Evolutionary conservation across 2,113 vertebrate genomes (phyloP), one percentile per base, ranked within the genome.

Genomic region (Pelecanoides urinatrix): DNA sequence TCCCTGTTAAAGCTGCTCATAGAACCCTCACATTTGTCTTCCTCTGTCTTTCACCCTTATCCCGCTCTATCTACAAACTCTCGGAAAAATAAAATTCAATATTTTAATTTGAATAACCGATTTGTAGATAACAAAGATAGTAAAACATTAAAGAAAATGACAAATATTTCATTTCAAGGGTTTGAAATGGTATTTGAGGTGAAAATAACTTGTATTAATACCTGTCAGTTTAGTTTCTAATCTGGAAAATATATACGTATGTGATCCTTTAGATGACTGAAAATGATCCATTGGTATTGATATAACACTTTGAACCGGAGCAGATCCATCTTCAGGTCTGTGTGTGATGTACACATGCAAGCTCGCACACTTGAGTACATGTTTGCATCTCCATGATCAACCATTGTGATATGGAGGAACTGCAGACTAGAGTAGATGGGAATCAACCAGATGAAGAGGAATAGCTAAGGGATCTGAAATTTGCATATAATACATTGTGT

Each of bases 31-130:
- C 2, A 26, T 73, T 63, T 65, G 13, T 65, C 10, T 44, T 80
- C 9, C 10, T 59, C 21, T 25, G 7, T 45, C 16, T 45, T 72
- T 50, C 16, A 56, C 8, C 61, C 40, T 67, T 40, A 47, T 3
- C 4, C 1, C 0, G 2, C 11, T 25, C 15, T n/a, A 20, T 8
- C 7, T 32, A 45, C 16, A 81, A 19, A 12, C 3, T 19, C 32
- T 67, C 0, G 0, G 30, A 81, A 45, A 86, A 68, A 68, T 19
- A 68, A 40, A 55, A 79, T 52, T 66, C 6, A 1, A 0, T 9
- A 38, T 42, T 58, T 65, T 52, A 3, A 8, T 65, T 79, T 50
- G 22, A 36, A 36, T 38, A 89, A 58, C 1, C 1, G 8, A 19
- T 55, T 58, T 58, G 13, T 30, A 56, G 44, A 53, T 36, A 79